Evolutionary conservation across 2,888 invertebrate genomes (phyloP), one percentile per base, ranked within the genome.

Genomic region (Cotesia congregata): DNA sequence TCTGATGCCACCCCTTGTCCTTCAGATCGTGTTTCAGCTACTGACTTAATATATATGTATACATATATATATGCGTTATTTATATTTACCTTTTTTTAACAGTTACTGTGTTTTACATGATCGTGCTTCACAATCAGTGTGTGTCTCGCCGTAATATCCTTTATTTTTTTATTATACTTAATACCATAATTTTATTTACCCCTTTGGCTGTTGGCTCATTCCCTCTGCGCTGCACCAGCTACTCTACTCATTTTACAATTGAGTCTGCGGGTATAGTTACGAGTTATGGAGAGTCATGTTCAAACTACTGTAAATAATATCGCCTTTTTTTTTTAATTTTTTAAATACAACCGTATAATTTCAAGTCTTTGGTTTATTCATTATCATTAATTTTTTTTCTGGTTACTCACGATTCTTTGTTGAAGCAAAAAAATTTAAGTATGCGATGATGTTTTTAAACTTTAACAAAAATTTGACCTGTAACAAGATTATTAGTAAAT

Each of bases 1-100:
- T 80, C 64, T 74, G 65, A 79, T 79, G 78, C 79, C 78, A 80
- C 77, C 80, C 80, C 74, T 76, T 67, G 77, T 76, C 59, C 60
- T 38, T 59, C 38, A 61, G 38, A 38, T 71, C n/a, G 39, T 71
- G 61, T 71, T 71, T 71, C 61, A 41, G 71, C 38, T 71, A 71
- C 71, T 70, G 60, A n/a, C 60, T 59, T n/a, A 60, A 30, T 38
- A 59, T 38, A 67, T 40, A 15, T 67, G 15, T 50, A 50, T 50
- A 50, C 4, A 50, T 50, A 50, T 6, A n/a, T 72, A 38, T 64
- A 30, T 30, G 2, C 50, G 9, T 15, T 62, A 60, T 76, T 39
- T 38, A 59, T 50, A 62, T 65, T 69, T 64, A 20, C 30, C 41
- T 17, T 70, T 67, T 70, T 30, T 75, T 70, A 70, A 62, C 60